Evolutionary conservation across 2,797 vertebrate genomes (phyloP), one percentile per base, ranked within the genome.

Genomic region (Benthosema pterotum): DNA sequence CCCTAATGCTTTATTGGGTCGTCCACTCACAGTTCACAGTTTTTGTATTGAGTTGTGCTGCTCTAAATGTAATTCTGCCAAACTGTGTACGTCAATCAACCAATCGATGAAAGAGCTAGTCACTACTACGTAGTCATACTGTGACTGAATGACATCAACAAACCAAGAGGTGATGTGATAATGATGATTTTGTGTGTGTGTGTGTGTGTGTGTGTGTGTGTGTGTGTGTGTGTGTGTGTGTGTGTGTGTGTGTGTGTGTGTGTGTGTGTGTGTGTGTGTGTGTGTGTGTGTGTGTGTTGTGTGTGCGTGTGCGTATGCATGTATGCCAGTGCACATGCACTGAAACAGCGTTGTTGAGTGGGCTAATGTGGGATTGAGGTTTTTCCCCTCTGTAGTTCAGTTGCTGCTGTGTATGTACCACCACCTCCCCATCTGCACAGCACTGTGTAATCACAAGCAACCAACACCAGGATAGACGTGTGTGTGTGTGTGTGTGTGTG

Each of bases 371-470:
- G 81, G 83, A 65, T 59, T 72, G 58, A 67, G 57, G 67, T 79
- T 69, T 57, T 55, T 72, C 62, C 62, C 67, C 60, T 72, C 25
- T 73, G 50, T 65, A 75, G 67, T 69, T 70, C 57, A 62, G 45
- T 77, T 56, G 53, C 67, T 54, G 72, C 38, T 9, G 13, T 19
- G 18, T 56, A 11, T 19, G 18, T 56, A 11, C 69, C 25, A 38
- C 4, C 52, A 60, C 57, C 60, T 77, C 57, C 63, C 78, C 74
- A 71, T 50, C 60, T 54, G 52, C 69, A 67, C 17, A 74, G 65
- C 57, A 71, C 72, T 8, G 38, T 74, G 75, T 88, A 87, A 91
- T 91, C 89, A 88, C 81, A 77, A 81, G 67, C 69, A 77, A 81
- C 70, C 69, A 65, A 50, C 58, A 71, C 74, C 66, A 74, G 69